Evolutionary conservation across 2,888 invertebrate species (phyloP).

Genomic region (Acronicta psi): DNA sequence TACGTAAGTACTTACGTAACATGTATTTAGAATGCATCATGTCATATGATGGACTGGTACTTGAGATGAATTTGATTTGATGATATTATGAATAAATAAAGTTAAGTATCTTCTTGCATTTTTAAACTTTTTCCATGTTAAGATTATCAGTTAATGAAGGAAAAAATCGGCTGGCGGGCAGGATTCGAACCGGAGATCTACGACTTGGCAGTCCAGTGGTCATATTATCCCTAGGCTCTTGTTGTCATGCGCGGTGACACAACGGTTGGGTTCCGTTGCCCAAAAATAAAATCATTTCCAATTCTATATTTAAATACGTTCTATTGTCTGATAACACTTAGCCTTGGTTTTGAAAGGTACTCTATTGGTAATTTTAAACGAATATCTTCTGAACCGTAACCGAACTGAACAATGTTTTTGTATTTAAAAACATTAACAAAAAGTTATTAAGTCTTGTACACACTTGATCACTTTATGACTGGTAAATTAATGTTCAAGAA

Average conservation of each 20-base stretch:
- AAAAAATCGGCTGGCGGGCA: no score
- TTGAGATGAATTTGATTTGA: no score
- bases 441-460: not conserved
- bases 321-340: not conserved
- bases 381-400: slow-evolving; percentile 10
- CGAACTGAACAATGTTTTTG: not conserved
- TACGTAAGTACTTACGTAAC: slow-evolving; percentile 1
- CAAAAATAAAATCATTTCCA: slow-evolving; percentile 2
- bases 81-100: no score
- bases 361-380: slow-evolving; percentile 14
- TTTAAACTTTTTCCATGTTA: no score
- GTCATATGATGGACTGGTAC: not conserved
- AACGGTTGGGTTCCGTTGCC: not conserved
- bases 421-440: not conserved
- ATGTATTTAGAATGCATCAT: slow-evolving; percentile 3
- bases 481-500: no score
- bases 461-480: not conserved
- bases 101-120: no score
- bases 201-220: no score
- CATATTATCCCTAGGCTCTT: no score
- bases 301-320: slow-evolving; percentile 9
- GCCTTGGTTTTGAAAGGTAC: slow-evolving; percentile 28
- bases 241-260: no score
- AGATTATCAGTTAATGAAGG: no score
- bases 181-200: no score